phyloP scores from a whole-genome alignment of 1,140 invertebrate species.

The Hycleus phaleratus region DNA sequence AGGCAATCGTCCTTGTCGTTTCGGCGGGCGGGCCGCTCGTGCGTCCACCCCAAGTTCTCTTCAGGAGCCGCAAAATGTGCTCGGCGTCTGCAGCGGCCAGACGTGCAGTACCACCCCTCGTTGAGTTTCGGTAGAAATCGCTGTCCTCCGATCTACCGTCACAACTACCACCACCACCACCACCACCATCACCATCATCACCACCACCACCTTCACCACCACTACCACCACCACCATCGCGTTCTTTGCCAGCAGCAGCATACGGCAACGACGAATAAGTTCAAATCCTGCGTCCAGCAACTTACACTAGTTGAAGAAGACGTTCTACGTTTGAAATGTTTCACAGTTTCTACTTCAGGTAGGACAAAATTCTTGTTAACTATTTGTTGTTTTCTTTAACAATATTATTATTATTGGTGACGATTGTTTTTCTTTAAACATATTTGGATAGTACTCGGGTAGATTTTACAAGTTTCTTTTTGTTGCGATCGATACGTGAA shows the following conservation, averaged over 20 bases:
- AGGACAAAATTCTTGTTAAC: conserved; percentile 4
- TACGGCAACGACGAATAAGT: conserved; percentile 14
- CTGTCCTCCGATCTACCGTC: neutral
- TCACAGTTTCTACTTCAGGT: conserved; percentile 9
- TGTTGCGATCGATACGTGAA: too few relatives aligned
- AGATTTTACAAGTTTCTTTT: neutral
- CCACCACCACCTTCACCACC: neutral
- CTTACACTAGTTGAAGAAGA: conserved; percentile 3
- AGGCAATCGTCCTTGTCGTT: conserved; percentile 25
- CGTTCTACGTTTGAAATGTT: conserved; percentile 9
- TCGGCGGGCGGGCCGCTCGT: conserved; percentile 25
- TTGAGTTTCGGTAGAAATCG: conserved; percentile 17
- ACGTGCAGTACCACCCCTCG: conserved; percentile 28
- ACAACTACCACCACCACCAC: neutral
- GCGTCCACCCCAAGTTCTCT: conserved; percentile 32
- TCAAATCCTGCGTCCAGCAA: conserved; percentile 13
- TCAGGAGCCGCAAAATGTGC: conserved; percentile 31
- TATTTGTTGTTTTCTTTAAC: neutral
- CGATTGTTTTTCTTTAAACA: too few relatives aligned
- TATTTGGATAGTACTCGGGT: neutral
- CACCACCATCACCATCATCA: neutral
- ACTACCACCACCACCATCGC: neutral
- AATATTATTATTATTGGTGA: too few relatives aligned
- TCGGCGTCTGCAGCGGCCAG: conserved; percentile 30
- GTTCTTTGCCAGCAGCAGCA: neutral